A percentile compares a stretch with the other conserved stretches of the same genome.
Conservation (phyloP, 2,113 vertebrate species). For the human region GRCh38 chr5:85273501-85274000, state of each 20-base stretch:
- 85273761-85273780: too few relatives aligned
- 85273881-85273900: not conserved
- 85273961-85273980: not conserved
- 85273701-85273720: not conserved
- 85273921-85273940: not conserved
- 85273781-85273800: too few relatives aligned
- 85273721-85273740: not conserved
- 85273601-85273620: not conserved
- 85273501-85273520: not conserved
- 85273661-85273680: not conserved
- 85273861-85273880: not conserved
- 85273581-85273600: not conserved
- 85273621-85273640: not conserved
- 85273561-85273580: not conserved
- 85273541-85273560: not conserved
- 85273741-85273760: too few relatives aligned
- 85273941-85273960: not conserved
- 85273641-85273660: not conserved
- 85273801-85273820: too few relatives aligned
- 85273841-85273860: not conserved
- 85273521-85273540: not conserved
- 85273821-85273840: too few relatives aligned
- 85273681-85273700: not conserved
- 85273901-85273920: not conserved
- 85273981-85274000: not conserved